These are phyloP conservation scores for Pogonus chalceus DNA, from an alignment of 1,140 invertebrate species.

Conservation along the genomic window DNA sequence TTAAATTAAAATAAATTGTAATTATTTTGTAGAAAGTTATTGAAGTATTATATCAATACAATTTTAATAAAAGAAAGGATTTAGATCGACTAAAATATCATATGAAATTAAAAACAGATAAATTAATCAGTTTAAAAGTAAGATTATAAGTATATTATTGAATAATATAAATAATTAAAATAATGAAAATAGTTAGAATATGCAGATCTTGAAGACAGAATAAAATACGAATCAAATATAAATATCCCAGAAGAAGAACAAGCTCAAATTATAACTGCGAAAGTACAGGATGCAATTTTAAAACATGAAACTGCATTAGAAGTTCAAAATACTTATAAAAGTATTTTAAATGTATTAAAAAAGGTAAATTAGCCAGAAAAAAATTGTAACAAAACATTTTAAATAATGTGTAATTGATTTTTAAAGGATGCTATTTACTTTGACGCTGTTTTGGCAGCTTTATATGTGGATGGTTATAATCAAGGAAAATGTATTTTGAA, in stretches of 20 bases:
- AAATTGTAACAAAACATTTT: no score
- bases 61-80: constrained; percentile 44
- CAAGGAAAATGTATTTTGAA: constrained; percentile 47
- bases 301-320: constrained; percentile 48
- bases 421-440: constrained; percentile 48
- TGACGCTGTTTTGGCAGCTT: constrained; percentile 42
- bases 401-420: constrained; percentile 17
- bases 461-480: constrained; percentile 42
- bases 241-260: constrained; percentile 40
- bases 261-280: constrained; percentile 42
- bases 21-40: constrained; percentile 41
- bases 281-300: constrained; percentile 42
- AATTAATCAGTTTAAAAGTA: constrained; percentile 45
- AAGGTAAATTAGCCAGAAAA: no score
- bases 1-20: constrained; percentile 12
- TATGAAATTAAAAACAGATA: constrained; percentile 45
- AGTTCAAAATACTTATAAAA: constrained; percentile 45
- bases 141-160: constrained; percentile 6
- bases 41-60: constrained; percentile 44
- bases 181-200: constrained; percentile 33
- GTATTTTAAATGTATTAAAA: constrained; percentile 47
- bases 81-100: constrained; percentile 44
- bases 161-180: not conserved
- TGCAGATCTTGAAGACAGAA: constrained; percentile 37
- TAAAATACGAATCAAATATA: constrained; percentile 37